These are phyloP conservation scores for Varroa destructor DNA, from an alignment of 1,140 invertebrate species.

Conservation along the genomic window DNA sequence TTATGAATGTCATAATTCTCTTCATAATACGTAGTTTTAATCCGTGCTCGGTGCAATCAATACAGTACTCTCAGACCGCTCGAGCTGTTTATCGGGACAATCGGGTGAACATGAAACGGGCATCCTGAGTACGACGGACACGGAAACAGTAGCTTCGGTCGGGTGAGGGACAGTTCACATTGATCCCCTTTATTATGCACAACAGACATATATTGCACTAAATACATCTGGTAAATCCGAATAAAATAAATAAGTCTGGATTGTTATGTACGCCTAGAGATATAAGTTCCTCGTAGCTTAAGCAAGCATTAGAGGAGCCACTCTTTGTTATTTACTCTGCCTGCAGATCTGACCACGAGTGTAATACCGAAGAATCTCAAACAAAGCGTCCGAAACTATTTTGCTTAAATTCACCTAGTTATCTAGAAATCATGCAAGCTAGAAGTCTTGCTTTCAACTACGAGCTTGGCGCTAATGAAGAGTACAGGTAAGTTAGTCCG, in stretches of 20 bases:
- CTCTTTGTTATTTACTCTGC: no score
- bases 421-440: conserved; percentile 18
- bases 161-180: not conserved
- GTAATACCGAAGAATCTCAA: not conserved
- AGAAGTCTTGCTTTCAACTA: conserved; percentile 27
- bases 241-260: no score
- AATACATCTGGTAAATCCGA: no score
- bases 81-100: conserved; percentile 11
- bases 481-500: not conserved
- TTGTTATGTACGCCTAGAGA: no score
- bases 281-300: no score
- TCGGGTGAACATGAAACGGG: conserved; percentile 8
- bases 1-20: no score
- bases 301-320: no score
- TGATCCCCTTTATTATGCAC: no score
- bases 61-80: conserved; percentile 1
- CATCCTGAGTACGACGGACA: not conserved
- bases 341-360: conserved; percentile 22
- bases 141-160: conserved; percentile 1
- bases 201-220: no score
- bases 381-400: conserved; percentile 19
- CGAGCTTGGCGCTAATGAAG: conserved; percentile 2
- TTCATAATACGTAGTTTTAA: no score
- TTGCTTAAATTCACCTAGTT: conserved; percentile 10
- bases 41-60: no score